Percentiles rank a stretch among this genome's conserved stretches.
Evolutionary conservation across 2,113 vertebrate species (phyloP).

Genomic region (Hippopotamus amphibius): DNA sequence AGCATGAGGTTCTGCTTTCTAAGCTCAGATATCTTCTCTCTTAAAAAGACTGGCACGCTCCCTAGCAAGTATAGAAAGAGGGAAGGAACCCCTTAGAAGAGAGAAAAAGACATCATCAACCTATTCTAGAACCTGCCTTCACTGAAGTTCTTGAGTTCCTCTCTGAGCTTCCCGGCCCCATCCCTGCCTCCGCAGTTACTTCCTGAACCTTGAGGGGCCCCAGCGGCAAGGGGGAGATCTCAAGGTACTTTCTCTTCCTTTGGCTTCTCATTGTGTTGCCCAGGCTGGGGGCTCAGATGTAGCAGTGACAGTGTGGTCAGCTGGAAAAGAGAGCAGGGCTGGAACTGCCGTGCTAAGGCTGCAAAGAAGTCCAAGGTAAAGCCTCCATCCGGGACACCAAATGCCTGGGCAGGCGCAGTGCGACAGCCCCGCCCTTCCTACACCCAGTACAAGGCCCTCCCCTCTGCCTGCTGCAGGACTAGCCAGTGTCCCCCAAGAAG

Average conservation of each 20-base stretch:
- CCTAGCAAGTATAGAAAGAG: background rate
- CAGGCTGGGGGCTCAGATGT: background rate
- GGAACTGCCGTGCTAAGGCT: background rate
- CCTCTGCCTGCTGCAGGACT: background rate
- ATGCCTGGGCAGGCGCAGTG: rapidly evolving
- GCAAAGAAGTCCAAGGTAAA: background rate
- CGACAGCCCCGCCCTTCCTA: rapidly evolving
- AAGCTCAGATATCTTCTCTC: background rate
- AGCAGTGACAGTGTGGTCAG: rapidly evolving
- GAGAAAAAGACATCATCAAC: background rate
- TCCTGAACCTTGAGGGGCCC: background rate
- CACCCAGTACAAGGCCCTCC: background rate
- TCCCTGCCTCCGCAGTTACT: background rate
- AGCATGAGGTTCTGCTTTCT: background rate
- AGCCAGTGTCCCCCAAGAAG: background rate
- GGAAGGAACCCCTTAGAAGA: background rate
- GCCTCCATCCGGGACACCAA: background rate
- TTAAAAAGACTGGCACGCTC: background rate
- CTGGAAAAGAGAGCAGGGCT: background rate
- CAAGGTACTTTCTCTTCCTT: background rate
- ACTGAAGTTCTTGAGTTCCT: background rate
- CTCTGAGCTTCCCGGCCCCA: background rate
- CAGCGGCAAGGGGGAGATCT: background rate
- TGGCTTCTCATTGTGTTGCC: background rate
- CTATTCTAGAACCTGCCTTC: background rate